Evolutionary conservation across 2,797 vertebrate genomes (phyloP).

Genomic region (Philypnodon macrostomus): DNA sequence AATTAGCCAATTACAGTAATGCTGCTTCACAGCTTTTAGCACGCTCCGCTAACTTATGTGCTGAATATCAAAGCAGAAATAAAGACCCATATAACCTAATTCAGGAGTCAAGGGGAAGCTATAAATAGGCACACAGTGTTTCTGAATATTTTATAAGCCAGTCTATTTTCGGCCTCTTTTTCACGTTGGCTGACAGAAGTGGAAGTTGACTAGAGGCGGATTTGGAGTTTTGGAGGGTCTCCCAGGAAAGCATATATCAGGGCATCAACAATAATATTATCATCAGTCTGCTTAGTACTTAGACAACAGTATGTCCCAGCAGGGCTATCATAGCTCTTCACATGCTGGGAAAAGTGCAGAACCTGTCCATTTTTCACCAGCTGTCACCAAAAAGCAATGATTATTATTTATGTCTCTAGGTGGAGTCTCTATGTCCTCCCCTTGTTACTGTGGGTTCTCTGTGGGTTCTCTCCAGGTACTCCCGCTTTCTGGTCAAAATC

Average conservation of each 20-base stretch:
- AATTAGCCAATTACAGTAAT: conserved; percentile 32
- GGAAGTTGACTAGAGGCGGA: conserved; percentile 23
- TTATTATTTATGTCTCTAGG: too few species aligned
- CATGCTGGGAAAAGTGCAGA: too few species aligned
- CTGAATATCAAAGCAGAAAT: conserved; percentile 35
- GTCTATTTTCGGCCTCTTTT: conserved; percentile 58
- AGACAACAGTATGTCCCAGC: too few species aligned
- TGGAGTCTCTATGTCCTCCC: too few species aligned
- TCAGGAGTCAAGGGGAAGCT: conserved; percentile 39
- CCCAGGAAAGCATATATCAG: conserved; percentile 17
- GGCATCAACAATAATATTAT: too few species aligned
- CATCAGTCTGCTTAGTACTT: too few species aligned
- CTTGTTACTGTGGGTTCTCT: too few species aligned
- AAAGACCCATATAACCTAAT: conserved; percentile 51
- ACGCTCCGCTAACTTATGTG: conserved; percentile 13
- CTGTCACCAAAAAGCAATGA: too few species aligned
- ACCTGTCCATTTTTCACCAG: too few species aligned
- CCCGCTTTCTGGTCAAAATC: too few species aligned
- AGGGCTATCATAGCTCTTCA: too few species aligned
- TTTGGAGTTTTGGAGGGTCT: conserved; percentile 23
- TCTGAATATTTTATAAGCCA: conserved; percentile 65
- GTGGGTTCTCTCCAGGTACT: too few species aligned
- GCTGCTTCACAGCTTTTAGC: conserved; percentile 32
- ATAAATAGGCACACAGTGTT: conserved; percentile 55
- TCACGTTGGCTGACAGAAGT: conserved; percentile 35